Evolutionary conservation across 2,113 vertebrate genomes (phyloP), one percentile per base, ranked within the genome.

Genomic region (Galbula dea): DNA sequence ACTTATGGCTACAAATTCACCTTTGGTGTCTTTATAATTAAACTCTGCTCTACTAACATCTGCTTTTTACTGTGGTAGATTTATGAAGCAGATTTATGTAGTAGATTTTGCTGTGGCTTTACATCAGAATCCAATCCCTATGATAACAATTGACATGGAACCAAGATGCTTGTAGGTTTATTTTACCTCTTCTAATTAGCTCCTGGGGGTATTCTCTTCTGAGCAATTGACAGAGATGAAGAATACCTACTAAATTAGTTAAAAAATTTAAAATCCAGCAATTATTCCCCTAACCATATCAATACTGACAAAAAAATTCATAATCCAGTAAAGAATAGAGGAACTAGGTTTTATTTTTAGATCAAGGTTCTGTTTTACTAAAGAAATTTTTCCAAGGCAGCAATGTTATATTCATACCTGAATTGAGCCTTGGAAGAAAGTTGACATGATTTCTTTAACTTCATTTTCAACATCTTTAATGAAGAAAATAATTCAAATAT

Each of bases 111-210:
- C 30, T 43, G 37, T 9, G 9, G 2, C 4, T 90, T 88, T 78
- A 27, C 61, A 75, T 2, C 15, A 61, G 11, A 81, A 63, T 52
- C 36, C n/a, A 92, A 43, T 23, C 4, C 1, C 3, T 68, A 22
- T 78, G 16, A 52, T 34, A 76, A 65, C 12, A 78, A 71, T 0
- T 83, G 49, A 84, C 21, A 45, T 39, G 17, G 52, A 88, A 83
- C 4, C 22, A 62, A 46, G 12, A 29, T 69, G 15, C 23, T 86
- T 65, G 22, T 68, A 73, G 15, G 10, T 66, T 88, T 81, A 51
- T 85, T 94, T 90, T 86, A 32, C 59, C n/a, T 75, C 20, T 92
- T 88, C 58, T 66, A 91, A 86, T 91, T 95, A 89, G 37, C 46
- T 94, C 45, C 65, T 61, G 24, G 55, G 16, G 7, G 6, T 34